These are phyloP conservation scores for Prinia subflava DNA, from an alignment of 2,113 vertebrate species.

Conservation along the genomic window DNA sequence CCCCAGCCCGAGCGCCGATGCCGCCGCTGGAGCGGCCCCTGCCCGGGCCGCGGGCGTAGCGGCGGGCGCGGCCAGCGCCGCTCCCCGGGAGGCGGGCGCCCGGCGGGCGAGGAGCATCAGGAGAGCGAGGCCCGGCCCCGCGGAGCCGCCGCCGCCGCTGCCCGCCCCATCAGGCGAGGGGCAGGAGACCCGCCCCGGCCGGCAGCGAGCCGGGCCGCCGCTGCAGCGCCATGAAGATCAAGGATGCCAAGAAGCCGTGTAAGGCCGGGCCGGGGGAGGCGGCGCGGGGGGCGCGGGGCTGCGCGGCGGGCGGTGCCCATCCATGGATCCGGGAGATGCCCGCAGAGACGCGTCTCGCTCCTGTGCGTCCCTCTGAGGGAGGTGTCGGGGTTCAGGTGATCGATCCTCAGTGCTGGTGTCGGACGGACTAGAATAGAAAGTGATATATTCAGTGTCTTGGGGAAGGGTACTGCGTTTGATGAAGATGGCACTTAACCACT, in stretches of 20 bases:
- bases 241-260: constrained; percentile 84
- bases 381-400: neutral
- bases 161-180: constrained; percentile 32
- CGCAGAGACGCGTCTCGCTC: neutral
- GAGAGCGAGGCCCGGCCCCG: neutral
- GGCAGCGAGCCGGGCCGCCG: neutral
- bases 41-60: no score
- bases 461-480: neutral
- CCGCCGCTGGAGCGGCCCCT: no score
- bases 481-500: neutral
- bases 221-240: constrained; percentile 77
- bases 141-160: neutral
- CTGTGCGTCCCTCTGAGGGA: neutral
- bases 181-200: neutral
- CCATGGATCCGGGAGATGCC: neutral
- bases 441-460: rapidly evolving
- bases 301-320: neutral
- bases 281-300: neutral
- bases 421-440: neutral
- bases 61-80: no score
- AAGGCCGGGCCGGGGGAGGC: constrained; percentile 24
- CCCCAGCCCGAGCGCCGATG: no score
- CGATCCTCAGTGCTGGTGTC: rapidly evolving
- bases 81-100: no score
- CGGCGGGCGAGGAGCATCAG: neutral